Evolutionary conservation across 2,113 vertebrate species (phyloP), one percentile per base, ranked within the genome.

Genomic region (Dicaeum eximium): DNA sequence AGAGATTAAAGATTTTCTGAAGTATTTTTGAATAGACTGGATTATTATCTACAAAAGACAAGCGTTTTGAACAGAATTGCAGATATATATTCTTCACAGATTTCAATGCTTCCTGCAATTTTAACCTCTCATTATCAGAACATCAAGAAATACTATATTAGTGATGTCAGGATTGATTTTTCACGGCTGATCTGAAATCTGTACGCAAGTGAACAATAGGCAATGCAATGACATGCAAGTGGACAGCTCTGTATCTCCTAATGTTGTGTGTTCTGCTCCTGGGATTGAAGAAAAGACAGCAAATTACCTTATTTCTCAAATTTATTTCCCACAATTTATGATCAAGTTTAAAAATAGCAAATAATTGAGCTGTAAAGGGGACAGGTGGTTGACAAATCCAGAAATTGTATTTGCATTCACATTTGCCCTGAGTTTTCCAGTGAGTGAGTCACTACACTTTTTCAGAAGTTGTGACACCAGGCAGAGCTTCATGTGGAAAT

Each of bases 161-260:
- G 16, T 64, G 31, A 4, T 83, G n/a, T 80, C 60, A 69, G 86
- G 77, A 91, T 13, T 80, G 44, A 80, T 88, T 92, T 93, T 87
- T 85, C 64, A 61, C 40, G 45, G 38, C 18, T 78, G 27, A 56
- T 67, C 78, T 83, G 47, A 80, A 91, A 92, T 37, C 15, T 64
- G 4, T 86, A 21, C 0, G 0, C 47, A 69, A 79, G 7, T 15
- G 28, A 70, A 57, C 38, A 65, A 27, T 37, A 62, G 44, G 4
- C 40, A 74, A 53, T 28, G 4, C 40, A 74, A 53, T 28, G 15
- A 50, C 31, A 57, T 15, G 15, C 24, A 91, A 88, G 22, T n/a
- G 60, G 14, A 61, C 40, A 75, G 35, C n/a, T 79, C 65, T 90
- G 16, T 22, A 45, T 19, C 30, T 50, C 17, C 35, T 69, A 66